Evolutionary conservation across 2,113 vertebrate species (phyloP).

Genomic region (Lepisosteus oculatus): DNA sequence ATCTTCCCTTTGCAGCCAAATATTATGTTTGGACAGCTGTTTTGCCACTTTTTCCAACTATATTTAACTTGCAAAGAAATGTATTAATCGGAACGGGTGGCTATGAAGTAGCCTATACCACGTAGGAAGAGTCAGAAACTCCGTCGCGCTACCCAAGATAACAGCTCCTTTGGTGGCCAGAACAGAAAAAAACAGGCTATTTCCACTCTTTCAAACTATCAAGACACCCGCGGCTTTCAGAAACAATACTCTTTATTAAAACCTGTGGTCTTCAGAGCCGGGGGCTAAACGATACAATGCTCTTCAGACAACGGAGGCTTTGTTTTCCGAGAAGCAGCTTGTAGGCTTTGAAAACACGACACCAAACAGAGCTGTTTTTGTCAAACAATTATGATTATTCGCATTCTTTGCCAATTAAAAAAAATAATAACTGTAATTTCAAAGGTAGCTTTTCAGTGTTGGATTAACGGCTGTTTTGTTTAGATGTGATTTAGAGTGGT

Average conservation of each 20-base stretch:
- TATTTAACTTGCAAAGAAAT: constrained; percentile 4
- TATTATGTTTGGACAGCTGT: constrained; percentile 24
- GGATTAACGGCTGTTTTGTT: constrained; percentile 63
- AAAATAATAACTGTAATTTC: too few species aligned
- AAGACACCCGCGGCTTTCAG: background rate
- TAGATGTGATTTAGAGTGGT: constrained; percentile 57
- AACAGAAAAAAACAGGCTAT: background rate
- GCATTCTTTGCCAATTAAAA: too few species aligned
- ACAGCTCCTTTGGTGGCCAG: background rate
- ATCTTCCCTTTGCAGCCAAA: background rate
- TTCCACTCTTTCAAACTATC: background rate
- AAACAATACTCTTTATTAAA: background rate
- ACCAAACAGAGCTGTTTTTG: background rate
- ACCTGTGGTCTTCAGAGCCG: background rate
- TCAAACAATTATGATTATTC: too few species aligned
- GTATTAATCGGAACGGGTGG: constrained; percentile 7
- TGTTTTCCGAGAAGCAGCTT: background rate
- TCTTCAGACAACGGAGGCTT: background rate
- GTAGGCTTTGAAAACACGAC: constrained; percentile 13
- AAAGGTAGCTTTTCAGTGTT: constrained; percentile 8
- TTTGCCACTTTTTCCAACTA: constrained; percentile 9
- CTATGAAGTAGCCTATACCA: background rate
- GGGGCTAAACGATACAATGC: background rate
- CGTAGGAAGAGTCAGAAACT: too few species aligned
- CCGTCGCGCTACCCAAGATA: too few species aligned